A percentile compares a stretch with the other conserved stretches of the same genome.
Evolutionary conservation across 2,888 invertebrate species (phyloP).

Genomic region (Drosophila vallismaia): DNA sequence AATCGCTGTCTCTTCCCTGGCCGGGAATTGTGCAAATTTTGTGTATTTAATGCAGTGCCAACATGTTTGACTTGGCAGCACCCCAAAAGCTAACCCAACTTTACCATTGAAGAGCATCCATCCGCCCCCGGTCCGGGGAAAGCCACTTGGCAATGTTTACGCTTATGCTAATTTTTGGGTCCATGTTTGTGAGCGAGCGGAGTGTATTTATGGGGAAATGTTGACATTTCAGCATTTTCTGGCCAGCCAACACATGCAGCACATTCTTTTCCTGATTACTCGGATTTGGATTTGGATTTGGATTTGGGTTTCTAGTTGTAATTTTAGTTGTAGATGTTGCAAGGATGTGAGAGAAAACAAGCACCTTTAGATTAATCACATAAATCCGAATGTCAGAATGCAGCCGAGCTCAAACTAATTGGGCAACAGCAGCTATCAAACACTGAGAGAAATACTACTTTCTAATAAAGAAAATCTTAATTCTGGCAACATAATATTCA

Average conservation of each 20-base stretch:
- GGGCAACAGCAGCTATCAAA: conserved; percentile 2
- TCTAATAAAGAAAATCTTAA: too few relatives aligned
- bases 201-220: conserved; percentile 37
- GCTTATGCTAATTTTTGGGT: conserved; percentile 72
- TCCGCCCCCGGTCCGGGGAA: not conserved
- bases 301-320: too few relatives aligned
- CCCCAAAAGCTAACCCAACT: not conserved
- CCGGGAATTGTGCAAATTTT: conserved; percentile 53
- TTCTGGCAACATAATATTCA: too few relatives aligned
- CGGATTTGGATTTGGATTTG: conserved; percentile 15
- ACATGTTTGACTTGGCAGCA: conserved; percentile 58
- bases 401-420: conserved; percentile 34
- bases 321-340: not conserved
- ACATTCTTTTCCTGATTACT: conserved; percentile 38
- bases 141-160: conserved; percentile 65
- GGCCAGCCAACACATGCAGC: conserved; percentile 52
- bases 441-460: conserved; percentile 8
- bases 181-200: conserved; percentile 17
- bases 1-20: not conserved
- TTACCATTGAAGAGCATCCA: not conserved
- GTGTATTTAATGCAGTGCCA: conserved; percentile 75
- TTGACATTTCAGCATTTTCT: conserved; percentile 45
- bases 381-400: conserved; percentile 58
- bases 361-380: conserved; percentile 44
- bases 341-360: not conserved